Base-by-base conservation (phyloP, 2,888 invertebrate genomes). In the Callyntrura guangdongensis region DNA sequence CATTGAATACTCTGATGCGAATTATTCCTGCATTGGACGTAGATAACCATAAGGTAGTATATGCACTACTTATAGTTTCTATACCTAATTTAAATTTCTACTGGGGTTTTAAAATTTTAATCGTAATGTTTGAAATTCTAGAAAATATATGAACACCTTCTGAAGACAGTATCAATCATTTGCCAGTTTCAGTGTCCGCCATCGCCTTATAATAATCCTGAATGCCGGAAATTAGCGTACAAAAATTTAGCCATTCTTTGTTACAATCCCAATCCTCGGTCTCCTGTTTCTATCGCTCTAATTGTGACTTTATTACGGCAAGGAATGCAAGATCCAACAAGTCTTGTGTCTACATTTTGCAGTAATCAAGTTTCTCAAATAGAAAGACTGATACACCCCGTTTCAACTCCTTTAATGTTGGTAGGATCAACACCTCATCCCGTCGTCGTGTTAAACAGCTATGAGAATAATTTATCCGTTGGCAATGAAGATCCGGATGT, bases 321-420 rank as follows among this genome's bases (percentile, higher is more conserved):
- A 53, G 91, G 92, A 47, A 8, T 83, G 22, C 47, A 56, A 20
- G 92, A 92, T 64, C 59, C 91, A 5, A 81, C 69, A 3, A 49
- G 14, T 0, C 1, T 27, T 8, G 92, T 92, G 11, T 72, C 88
- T 14, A 14, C 86, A 9, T 45, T 49, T 17, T 91, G 87, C 61
- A 20, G 25, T 3, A 67, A 59, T 22, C 27, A 84, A 22, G 25
- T 91, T 8, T 87, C 85, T 25, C 25, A 59, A 12, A 27, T 92
- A 2, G 92, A 92, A 88, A 83, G 92, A 77, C 27, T 91, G 14
- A 25, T 92, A 20, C 92, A 92, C 77, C 92, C 92, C 20, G 47
- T 61, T n/a, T 72, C 83, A 56, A 67, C 89, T 5, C 74, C 92
- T 12, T 25, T 90, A 20, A 53, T 20, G 27, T 67, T 91, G 12